phyloP scores from a whole-genome alignment of 2,888 invertebrate species.

The Schizotus pectinicornis region DNA sequence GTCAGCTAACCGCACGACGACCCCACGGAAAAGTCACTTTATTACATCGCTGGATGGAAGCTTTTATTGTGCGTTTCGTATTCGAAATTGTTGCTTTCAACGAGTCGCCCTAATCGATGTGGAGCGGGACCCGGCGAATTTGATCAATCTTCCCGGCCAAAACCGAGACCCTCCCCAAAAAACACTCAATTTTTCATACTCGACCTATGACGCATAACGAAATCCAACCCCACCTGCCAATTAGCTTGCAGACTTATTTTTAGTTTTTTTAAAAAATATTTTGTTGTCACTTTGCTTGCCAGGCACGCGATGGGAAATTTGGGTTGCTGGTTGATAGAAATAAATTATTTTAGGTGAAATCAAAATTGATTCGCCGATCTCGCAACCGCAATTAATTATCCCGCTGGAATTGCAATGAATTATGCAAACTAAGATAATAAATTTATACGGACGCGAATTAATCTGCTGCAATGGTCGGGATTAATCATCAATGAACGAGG shows the following conservation, averaged over 20 bases:
- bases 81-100: conserved; percentile 23
- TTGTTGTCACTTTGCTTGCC: too few species aligned
- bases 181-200: too few species aligned
- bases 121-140: not conserved
- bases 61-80: conserved; percentile 21
- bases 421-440: conserved; percentile 8
- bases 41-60: conserved; percentile 14
- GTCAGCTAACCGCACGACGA: conserved; percentile 28
- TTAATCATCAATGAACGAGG: too few species aligned
- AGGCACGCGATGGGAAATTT: too few species aligned
- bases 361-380: not conserved
- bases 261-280: too few species aligned
- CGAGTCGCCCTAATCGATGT: conserved; percentile 12
- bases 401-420: conserved; percentile 1
- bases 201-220: too few species aligned
- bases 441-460: not conserved
- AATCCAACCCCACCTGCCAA: too few species aligned
- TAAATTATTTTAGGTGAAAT: not conserved
- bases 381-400: conserved; percentile 6
- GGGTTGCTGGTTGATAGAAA: too few species aligned
- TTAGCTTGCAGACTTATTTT: too few species aligned
- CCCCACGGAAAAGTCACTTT: conserved; percentile 27
- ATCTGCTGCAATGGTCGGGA: too few species aligned
- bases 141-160: not conserved
- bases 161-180: too few species aligned